Base-by-base conservation (phyloP, 2,888 invertebrate genomes). In the Yponomeuta plumbellus region DNA sequence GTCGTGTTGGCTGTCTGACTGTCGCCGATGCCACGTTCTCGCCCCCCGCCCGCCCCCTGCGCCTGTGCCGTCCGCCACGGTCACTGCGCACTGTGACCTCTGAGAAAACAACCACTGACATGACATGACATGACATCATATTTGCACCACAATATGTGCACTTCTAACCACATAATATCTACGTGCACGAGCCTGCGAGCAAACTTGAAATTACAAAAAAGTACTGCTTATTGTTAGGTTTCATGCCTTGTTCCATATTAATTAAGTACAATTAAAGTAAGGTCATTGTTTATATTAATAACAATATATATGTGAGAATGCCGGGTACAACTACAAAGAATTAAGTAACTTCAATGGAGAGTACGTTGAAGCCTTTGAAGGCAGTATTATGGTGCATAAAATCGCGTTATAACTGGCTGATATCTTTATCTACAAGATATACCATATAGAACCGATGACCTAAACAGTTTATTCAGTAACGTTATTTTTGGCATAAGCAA, bases 51-150 rank as follows among this genome's bases (percentile, higher is more conserved):
- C 52, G 61, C 68, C 70, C 70, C 73, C 72, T 70, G 72, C 63
- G 69, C 72, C 71, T 72, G 63, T 76, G 79, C 80, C 71, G 73
- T 72, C 73, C 82, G 86, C 83, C 84, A 86, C 89, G 88, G 89
- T 86, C 88, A 84, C 83, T 80, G 87, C 80, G 75, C 88, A 85
- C 82, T 76, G 81, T 85, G 87, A 89, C 89, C 89, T 89, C 84
- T 85, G 76, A 78, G 78, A 77, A 78, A 79, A 81, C 78, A 78
- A 81, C 79, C 74, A 78, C 75, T 73, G 62, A 62, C 40, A 62
- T 62, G 34, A n/a, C 40, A 62, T 62, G 34, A n/a, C 56, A 4
- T 56, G 58, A 61, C 61, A 61, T 26, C 23, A 61, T 26, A 34
- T 34, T 23, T 61, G 39, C 34, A 61, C 61, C 61, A 61, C 61